Evolutionary conservation across 1,140 invertebrate species (phyloP).

Genomic region (Dufourea novaeangliae): DNA sequence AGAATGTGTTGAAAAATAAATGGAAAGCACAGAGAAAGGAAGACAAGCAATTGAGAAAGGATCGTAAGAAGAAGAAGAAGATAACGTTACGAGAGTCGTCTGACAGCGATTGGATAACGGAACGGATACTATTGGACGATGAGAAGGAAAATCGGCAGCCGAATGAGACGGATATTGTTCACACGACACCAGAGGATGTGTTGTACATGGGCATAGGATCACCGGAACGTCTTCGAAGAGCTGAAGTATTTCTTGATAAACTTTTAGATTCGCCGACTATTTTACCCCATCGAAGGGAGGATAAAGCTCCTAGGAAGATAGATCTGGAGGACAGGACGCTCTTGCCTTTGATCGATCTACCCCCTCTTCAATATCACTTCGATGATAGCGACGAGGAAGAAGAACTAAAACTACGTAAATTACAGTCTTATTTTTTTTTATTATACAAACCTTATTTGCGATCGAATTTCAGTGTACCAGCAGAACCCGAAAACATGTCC

Average conservation of each 20-base stretch:
- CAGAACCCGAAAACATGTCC: neutral
- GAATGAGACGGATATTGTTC: neutral
- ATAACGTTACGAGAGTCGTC: too few species aligned
- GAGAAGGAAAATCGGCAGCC: neutral
- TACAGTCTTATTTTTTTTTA: neutral
- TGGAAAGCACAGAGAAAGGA: too few species aligned
- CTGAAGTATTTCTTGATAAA: neutral
- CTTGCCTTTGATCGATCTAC: neutral
- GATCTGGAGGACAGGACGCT: neutral
- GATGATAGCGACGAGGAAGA: neutral
- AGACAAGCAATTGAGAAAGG: too few species aligned
- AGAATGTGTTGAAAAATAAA: neutral
- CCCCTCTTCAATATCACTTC: neutral
- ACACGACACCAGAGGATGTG: too few species aligned
- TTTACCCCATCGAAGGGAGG: neutral
- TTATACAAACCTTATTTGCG: neutral
- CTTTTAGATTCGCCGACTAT: neutral
- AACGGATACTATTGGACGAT: neutral
- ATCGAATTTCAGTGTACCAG: neutral
- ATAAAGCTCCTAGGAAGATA: neutral
- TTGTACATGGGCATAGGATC: neutral
- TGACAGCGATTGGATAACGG: slow-evolving; percentile 23
- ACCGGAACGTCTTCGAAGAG: slow-evolving; percentile 35
- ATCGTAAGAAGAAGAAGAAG: neutral
- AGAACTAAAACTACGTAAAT: slow-evolving; percentile 12